Conservation (phyloP, 2,113 vertebrate genomes). For the Lepus americanus region DNA sequence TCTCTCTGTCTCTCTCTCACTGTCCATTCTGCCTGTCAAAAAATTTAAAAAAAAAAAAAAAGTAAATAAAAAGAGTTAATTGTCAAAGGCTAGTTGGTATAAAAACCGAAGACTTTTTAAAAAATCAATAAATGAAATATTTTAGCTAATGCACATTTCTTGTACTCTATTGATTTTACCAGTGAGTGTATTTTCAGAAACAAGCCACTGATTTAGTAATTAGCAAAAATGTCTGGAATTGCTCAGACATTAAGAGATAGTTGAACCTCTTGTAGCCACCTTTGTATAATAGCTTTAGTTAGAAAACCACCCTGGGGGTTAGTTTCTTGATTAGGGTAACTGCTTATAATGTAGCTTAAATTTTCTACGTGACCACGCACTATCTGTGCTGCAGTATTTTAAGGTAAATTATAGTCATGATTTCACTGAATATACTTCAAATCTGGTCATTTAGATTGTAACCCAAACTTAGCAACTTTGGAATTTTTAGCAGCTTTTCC, state of each 20-base stretch:
- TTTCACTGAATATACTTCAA: neutral
- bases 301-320: neutral
- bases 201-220: constrained; percentile 36
- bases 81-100: no score
- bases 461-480: neutral
- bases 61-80: no score
- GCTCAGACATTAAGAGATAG: neutral
- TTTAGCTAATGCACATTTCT: neutral
- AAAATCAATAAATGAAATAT: neutral
- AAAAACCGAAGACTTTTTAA: no score
- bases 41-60: no score
- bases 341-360: neutral
- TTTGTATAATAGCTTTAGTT: neutral
- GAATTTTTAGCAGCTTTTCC: no score
- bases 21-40: no score
- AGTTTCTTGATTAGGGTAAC: neutral
- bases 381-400: neutral
- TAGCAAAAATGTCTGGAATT: constrained; percentile 42
- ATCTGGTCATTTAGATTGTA: neutral
- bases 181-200: constrained; percentile 41
- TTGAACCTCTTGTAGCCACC: neutral
- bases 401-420: neutral
- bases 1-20: no score
- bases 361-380: neutral
- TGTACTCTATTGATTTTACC: constrained; percentile 11